phyloP scores from a whole-genome alignment of 2,888 invertebrate species.

The Endomychus coccineus region DNA sequence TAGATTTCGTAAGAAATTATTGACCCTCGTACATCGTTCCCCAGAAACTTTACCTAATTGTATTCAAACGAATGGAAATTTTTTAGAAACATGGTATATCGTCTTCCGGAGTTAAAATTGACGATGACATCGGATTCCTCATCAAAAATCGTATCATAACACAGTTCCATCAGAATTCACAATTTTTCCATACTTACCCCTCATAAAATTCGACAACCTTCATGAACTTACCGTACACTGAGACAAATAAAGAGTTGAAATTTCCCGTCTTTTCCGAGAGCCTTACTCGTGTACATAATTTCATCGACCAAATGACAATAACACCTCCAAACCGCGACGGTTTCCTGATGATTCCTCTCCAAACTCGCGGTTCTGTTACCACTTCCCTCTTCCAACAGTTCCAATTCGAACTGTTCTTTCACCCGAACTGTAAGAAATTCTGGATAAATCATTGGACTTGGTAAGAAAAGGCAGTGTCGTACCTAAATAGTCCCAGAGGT shows the following conservation, averaged over 20 bases:
- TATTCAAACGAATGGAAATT: no score
- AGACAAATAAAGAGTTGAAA: slow-evolving; percentile 95
- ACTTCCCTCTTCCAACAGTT: slow-evolving; percentile 55
- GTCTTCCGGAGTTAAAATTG: no score
- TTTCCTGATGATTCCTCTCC: slow-evolving; percentile 43
- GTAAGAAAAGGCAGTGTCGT: slow-evolving; percentile 16
- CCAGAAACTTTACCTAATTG: slow-evolving; percentile 1
- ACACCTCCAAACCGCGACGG: slow-evolving; percentile 71
- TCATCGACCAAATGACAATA: slow-evolving; percentile 86
- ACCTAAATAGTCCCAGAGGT: slow-evolving; percentile 98
- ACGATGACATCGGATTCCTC: no score
- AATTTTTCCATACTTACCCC: no score
- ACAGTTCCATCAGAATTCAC: neutral
- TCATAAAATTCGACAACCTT: slow-evolving; percentile 3
- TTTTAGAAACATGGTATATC: no score
- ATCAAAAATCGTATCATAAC: neutral
- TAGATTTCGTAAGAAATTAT: no score
- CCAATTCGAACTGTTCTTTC: slow-evolving; percentile 74
- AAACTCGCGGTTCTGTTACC: slow-evolving; percentile 37
- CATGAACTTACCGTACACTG: slow-evolving; percentile 66
- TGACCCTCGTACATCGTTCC: slow-evolving; percentile 4
- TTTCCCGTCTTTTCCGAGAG: slow-evolving; percentile 96
- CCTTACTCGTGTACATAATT: slow-evolving; percentile 73
- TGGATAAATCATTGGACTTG: slow-evolving; percentile 5
- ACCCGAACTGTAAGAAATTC: slow-evolving; percentile 55